Evolutionary conservation across 2,888 invertebrate species (phyloP), one percentile per base, ranked within the genome.

Genomic region (Blastobasis lacticolella): DNA sequence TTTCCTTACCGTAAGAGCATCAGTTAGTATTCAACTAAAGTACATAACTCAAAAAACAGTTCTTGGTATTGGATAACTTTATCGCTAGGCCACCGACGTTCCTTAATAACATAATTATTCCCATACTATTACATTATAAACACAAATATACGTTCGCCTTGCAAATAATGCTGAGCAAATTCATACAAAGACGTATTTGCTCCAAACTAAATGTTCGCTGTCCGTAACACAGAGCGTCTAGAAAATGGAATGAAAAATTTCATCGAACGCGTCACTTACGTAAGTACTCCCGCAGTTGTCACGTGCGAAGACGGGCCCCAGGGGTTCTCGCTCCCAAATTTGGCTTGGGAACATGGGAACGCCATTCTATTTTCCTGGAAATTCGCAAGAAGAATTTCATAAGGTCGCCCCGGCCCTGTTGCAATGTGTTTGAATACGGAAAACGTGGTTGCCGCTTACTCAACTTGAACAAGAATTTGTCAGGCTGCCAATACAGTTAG

Each of bases 261-360:
- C 55, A 56, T 57, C 54, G 56, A 64, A 68, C 64, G 58, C 60
- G 59, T 54, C 55, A 52, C 56, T 23, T 58, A 64, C 56, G 61
- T 65, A 64, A 60, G 62, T 64, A 67, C 63, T 64, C 66, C 62
- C 54, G 57, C 61, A 64, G 62, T 71, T 67, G 71, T 72, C 75
- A 74, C 74, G 72, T 67, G 54, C 64, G 51, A 50, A 54, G 55
- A 50, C 53, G 54, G 57, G 53, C 57, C 63, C 63, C 48, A 58
- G 67, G 72, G 64, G 60, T 56, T 43, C 53, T 50, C 59, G 60
- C 63, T 58, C 59, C 64, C 63, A 71, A 78, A 77, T 78, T 74
- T 66, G 71, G 62, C 69, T 66, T 58, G 78, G 74, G 73, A 74
- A 56, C 65, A 57, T 58, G 73, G 71, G 72, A 72, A 62, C 60